A percentile compares a stretch with the other conserved stretches of the same genome.
Conservation (phyloP, 2,888 invertebrate species). For the Drosophila emarginata region DNA sequence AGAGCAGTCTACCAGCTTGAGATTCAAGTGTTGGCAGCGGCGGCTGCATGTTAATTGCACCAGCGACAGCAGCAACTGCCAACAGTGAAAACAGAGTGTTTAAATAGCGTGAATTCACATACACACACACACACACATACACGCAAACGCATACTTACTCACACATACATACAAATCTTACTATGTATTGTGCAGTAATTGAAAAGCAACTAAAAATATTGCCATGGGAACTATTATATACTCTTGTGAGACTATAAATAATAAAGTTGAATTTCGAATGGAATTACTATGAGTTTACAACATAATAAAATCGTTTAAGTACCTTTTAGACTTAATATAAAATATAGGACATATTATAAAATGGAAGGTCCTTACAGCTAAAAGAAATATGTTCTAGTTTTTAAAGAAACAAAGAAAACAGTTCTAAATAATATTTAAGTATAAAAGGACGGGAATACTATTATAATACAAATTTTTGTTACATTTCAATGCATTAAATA, state of each 20-base stretch:
- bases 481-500: too few species aligned
- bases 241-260: conserved; percentile 5
- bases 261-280: neutral
- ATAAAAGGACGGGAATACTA: too few species aligned
- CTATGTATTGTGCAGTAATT: conserved; percentile 54
- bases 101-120: conserved; percentile 64
- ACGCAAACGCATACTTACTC: conserved; percentile 14
- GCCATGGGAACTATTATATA: conserved; percentile 9
- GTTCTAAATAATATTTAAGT: too few species aligned
- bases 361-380: too few species aligned
- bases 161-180: conserved; percentile 17
- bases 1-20: conserved; percentile 35
- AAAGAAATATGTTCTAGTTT: too few species aligned
- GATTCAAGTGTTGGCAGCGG: conserved; percentile 53
- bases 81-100: conserved; percentile 63
- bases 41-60: conserved; percentile 56
- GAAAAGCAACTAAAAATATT: conserved; percentile 48
- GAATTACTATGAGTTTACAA: too few species aligned
- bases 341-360: too few species aligned
- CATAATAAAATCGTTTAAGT: too few species aligned
- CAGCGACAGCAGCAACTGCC: conserved; percentile 43
- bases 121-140: conserved; percentile 25
- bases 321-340: too few species aligned
- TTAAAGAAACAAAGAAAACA: too few species aligned
- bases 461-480: too few species aligned